phyloP scores from a whole-genome alignment of 2,113 vertebrate genomes.

The Cyphomyrus plagiostoma region DNA sequence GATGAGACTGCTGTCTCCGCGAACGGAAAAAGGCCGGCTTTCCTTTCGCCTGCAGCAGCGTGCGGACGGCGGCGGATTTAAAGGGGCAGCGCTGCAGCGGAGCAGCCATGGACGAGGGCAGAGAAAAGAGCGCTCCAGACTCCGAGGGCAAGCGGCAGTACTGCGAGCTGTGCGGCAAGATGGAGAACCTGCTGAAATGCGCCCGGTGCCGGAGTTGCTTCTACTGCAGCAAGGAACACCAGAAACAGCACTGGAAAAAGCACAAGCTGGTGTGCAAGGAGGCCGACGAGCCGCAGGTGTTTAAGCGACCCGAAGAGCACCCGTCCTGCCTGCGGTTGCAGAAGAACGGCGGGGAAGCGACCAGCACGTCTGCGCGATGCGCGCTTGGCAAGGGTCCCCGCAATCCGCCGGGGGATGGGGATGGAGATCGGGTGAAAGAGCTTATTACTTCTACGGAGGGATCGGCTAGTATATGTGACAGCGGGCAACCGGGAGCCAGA shows the following conservation, averaged over 20 bases:
- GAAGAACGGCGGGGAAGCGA: not conserved
- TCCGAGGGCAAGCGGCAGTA: constrained; percentile 66
- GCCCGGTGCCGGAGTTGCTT: constrained; percentile 87
- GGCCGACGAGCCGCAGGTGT: constrained; percentile 35
- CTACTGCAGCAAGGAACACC: constrained; percentile 93
- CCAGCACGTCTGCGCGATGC: not conserved
- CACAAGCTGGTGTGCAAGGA: constrained; percentile 84
- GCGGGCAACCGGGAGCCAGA: not conserved
- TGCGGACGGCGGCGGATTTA: constrained; percentile 13
- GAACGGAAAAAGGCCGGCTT: not conserved
- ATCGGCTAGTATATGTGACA: not conserved
- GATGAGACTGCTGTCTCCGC: not conserved
- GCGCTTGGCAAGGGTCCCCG: not conserved
- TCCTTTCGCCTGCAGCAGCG: constrained; percentile 9
- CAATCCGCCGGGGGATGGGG: not conserved
- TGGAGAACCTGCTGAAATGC: constrained; percentile 89
- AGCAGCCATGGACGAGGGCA: not conserved
- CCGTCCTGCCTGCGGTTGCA: not conserved
- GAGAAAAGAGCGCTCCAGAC: constrained; percentile 6
- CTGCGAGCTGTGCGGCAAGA: constrained; percentile 90
- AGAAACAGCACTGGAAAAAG: constrained; percentile 90
- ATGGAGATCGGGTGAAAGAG: not conserved
- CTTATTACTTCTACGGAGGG: not conserved
- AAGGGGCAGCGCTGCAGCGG: constrained; percentile 3
- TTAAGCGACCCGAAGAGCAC: not conserved